Base-by-base conservation (phyloP, 2,797 vertebrate genomes). In the Phataginus tetradactyla region DNA sequence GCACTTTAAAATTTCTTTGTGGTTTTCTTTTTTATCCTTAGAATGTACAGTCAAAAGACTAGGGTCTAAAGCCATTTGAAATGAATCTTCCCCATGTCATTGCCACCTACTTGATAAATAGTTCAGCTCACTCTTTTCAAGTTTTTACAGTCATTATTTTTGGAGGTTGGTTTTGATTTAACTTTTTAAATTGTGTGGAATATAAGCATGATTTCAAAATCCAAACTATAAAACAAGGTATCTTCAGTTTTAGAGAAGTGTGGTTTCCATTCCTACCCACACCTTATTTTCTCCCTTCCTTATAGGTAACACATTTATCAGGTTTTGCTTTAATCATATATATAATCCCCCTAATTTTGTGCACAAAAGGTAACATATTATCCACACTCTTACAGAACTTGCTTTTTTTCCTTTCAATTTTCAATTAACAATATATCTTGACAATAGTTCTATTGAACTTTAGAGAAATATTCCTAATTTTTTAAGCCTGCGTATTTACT, bases 141-240 rank as follows among this genome's bases (percentile, higher is more conserved):
- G 9, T 49, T 86, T 57, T 86, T 42, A 55, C 37, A 71, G 15
- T 25, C 39, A 74, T 79, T 85, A n/a, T 42, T 95, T 86, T 87
- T 61, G 80, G 20, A 29, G 14, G 15, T 49, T 51, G 25, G 17
- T 66, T 92, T 83, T 71, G 10, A 34, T 80, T 32, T 32, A 63
- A 27, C 7, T 83, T 95, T 90, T 77, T 37, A 59, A 92, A 71
- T 69, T 69, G 77, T 84, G n/a, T 86, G 14, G 87, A 78, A 97
- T 68, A 18, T 17, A 63, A 63, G 1, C 21, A 69, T 20, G 11
- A 29, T 88, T 84, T 84, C 23, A 90, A 85, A 90, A 68, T 81
- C 21, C 61, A 81, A 91, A 94, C 51, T 23, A 93, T 75, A 77
- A 63, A 87, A 29, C 2, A 86, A 91, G 14, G 17, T 63, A 53